Base-by-base conservation (phyloP, 2,797 vertebrate species). In the Lepilemur septentrionalis region DNA sequence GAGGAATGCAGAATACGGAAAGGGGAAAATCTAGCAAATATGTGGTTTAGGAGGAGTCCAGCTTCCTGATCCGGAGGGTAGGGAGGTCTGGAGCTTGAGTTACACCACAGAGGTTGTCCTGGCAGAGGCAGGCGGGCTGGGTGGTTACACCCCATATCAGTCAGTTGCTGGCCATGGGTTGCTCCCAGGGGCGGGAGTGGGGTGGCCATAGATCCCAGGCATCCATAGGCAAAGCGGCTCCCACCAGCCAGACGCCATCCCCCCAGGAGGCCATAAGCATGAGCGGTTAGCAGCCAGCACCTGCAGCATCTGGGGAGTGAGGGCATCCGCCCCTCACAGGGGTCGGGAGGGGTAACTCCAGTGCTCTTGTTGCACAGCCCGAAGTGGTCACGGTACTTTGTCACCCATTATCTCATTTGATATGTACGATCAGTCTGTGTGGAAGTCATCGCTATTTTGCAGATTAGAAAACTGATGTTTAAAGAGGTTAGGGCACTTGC, bases 341-440 rank as follows among this genome's bases (percentile, higher is more conserved):
- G 18, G 52, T 4, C 32, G 25, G 50, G 25, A 2, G 46, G 22
- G 32, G 25, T 50, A 28, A 3, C n/a, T n/a, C 22, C 32, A 15
- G 69, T 2, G 2, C 23, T 6, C 69, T 38, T 11, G 0, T 7
- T 32, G 61, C n/a, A 63, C 3, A 2, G 46, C 52, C 52, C 22
- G 2, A 57, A 30, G 28, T 2, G 6, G 22, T 80, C 38, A 55
- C 30, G 48, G 25, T 0, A 15, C 35, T 86, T 43, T 41, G 55
- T 69, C 20, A 80, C n/a, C 15, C 11, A 10, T 22, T 0, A 20
- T 43, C 72, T 35, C 5, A 2, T 50, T 20, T 7, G 20, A 11
- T 78, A 28, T 50, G 43, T 35, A 32, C 0, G 10, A 15, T 90
- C 50, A 55, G 17, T 46, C 30, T 6, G 0, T 2, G 11, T 28